Base-by-base conservation (phyloP, 2,888 invertebrate genomes). In the Cryptocephalus moraei region DNA sequence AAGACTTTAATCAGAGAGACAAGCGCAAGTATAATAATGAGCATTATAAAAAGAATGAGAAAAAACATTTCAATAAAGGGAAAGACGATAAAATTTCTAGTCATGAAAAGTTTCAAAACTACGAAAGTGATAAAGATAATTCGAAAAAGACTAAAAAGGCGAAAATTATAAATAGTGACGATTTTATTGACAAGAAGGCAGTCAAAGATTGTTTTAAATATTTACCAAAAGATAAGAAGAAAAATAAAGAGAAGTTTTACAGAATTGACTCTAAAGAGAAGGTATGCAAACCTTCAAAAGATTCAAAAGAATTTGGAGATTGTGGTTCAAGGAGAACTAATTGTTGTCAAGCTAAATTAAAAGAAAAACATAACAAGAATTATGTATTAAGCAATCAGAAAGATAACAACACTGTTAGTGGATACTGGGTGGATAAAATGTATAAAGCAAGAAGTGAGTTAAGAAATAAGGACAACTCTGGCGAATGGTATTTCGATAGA, bases 391-490 rank as follows among this genome's bases (percentile, higher is more conserved):
- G 3, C n/a, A n/a, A n/a, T 12, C 3, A 36, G 11, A 36, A 36
- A 39, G 46, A 36, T 11, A 51, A 56, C 36, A 49, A 54, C 8
- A 57, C 55, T 22, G 44, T 56, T 32, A 53, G 49, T 44, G 65
- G 63, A n/a, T 59, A 64, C 36, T 67, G 67, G 67, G 64, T 65
- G 44, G 55, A 53, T 12, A 62, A 61, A 41, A 44, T 64, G 44
- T 55, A 61, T 48, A 55, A 60, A 40, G 60, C 53, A 4, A 54
- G 67, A 39, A 50, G 51, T 33, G 51, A 59, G 31, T 49, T 59
- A 9, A 51, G 66, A 43, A 61, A 58, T 36, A 59, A 57, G 32
- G 58, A 59, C 40, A 55, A 56, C 22, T 47, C 47, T 6, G 49
- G 56, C 34, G 58, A 60, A 43, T 65, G 65, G 65, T 49, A 63